Evolutionary conservation across 2,888 invertebrate genomes (phyloP), one percentile per base, ranked within the genome.

Genomic region (Ennomos fuscantarius): DNA sequence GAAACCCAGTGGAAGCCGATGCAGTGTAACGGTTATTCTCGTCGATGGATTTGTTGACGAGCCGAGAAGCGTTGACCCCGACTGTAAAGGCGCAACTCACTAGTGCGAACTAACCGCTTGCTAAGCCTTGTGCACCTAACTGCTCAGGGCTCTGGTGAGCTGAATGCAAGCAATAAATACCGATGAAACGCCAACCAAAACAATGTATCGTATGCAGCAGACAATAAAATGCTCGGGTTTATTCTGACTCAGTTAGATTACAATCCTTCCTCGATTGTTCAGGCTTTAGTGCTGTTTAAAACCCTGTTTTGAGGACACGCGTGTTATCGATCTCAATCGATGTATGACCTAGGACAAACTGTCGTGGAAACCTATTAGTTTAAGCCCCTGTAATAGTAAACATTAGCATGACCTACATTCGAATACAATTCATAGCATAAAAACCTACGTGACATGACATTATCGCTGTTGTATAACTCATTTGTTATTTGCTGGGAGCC

Each of bases 1-100:
- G 87, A 87, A 87, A 86, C 78, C 83, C 82, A 75, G 81, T 88
- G 84, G 87, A 86, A 84, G 83, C 75, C 81, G 84, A 80, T 85
- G 89, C 84, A 82, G 84, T 81, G 86, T 86, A 89, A 89, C 91
- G 88, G 90, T 90, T 91, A 91, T 91, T 91, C 90, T 91, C 80
- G 90, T 82, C 90, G 82, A 87, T 81, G 84, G 89, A 87, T 89
- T 89, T 89, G 90, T 91, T 89, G 89, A 90, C 89, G 89, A 81
- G 81, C 70, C 78, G 83, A 82, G 87, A 88, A 84, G 76, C 89
- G 87, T 90, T 90, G 91, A 90, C 90, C 91, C 86, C 89, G 80
- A 66, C 72, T 72, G 73, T 73, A 74, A 80, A 83, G 82, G 84
- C 86, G 79, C 86, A 86, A 81, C 79, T 73, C 49, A 49, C 73